Evolutionary conservation across 2,888 invertebrate genomes (phyloP), one percentile per base, ranked within the genome.

Genomic region (Cinara cedri): DNA sequence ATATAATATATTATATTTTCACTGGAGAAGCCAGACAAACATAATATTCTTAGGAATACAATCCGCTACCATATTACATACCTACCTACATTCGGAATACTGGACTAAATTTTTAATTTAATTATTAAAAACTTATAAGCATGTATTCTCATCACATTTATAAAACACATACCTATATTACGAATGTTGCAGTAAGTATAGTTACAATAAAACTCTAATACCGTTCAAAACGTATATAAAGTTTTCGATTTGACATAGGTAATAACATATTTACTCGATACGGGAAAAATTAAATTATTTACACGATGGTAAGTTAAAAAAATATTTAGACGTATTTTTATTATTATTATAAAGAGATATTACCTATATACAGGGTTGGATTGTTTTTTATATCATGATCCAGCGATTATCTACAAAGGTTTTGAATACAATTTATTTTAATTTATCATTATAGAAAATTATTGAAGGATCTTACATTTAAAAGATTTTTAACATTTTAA

Each of bases 11-110:
- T n/a, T n/a, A 75, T 55, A 42, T 78, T 57, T 70, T 46, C 49
- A 68, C 76, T 21, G 76, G 60, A 78, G 76, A 78, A 68, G 76
- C 76, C 76, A 21, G 10, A 78, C 66, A 68, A 44, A 60, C 44
- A 10, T 14, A 19, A 26, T 66, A 6, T 34, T 6, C 34, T 34
- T 34, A 26, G 68, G 68, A 78, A 78, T 68, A 78, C 57, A 78
- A 68, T 78, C 49, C 51, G 19, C n/a, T n/a, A n/a, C 51, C 74
- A 21, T 60, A 19, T 62, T 21, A 11, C 19, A 19, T 10, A 26
- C 46, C 1, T 6, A 49, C 14, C 3, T n/a, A 4, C 46, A 24
- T 60, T 44, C 24, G 19, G 24, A 66, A 54, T 46, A 34, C 34
- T 76, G 57, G 60, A 49, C 66, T 68, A 21, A 34, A 70, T 60